Conservation (phyloP, 2,797 vertebrate genomes). For the Squalus acanthias region DNA sequence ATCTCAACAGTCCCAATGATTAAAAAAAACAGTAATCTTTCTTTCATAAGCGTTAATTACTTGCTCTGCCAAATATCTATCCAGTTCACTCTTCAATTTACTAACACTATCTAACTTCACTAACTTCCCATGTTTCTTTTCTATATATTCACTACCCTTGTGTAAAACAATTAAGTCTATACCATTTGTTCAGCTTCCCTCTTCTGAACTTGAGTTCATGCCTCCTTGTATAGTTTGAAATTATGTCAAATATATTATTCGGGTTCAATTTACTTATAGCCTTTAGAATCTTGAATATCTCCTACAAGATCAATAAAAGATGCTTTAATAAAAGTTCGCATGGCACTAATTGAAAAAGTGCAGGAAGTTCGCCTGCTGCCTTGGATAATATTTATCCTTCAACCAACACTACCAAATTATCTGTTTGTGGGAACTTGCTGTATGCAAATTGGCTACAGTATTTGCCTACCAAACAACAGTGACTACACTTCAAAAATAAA, state of each 20-base stretch:
- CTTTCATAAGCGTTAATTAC: background rate
- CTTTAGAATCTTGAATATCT: background rate
- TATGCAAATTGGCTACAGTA: background rate
- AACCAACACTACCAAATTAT: background rate
- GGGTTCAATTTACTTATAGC: background rate
- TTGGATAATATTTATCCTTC: background rate
- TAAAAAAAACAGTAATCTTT: background rate
- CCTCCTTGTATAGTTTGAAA: background rate
- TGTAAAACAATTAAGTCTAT: background rate
- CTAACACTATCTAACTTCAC: background rate
- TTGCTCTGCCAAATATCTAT: background rate
- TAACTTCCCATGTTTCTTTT: background rate
- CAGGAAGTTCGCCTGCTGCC: background rate
- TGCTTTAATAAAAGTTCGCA: background rate
- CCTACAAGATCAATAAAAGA: background rate
- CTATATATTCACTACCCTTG: background rate
- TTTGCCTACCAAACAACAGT: background rate
- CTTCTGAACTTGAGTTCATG: background rate
- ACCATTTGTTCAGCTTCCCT: background rate
- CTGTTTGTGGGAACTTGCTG: background rate
- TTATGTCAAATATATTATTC: background rate
- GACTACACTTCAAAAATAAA: background rate
- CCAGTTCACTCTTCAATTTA: background rate
- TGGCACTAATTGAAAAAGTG: background rate
- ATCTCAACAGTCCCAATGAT: background rate